Conservation (phyloP, 2,113 vertebrate genomes). For the Silurus meridionalis region DNA sequence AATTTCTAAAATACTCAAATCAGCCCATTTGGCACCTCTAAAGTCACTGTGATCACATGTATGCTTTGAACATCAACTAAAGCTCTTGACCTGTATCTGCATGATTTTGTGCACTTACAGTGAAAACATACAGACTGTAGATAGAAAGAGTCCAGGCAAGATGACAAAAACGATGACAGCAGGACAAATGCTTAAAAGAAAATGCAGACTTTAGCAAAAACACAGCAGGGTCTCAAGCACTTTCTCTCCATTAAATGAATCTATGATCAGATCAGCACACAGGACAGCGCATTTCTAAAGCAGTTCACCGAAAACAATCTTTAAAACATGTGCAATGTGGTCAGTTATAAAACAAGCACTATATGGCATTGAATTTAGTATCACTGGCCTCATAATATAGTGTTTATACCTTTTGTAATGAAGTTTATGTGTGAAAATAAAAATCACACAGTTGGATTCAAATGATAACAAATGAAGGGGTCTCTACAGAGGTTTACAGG, state of each 20-base stretch:
- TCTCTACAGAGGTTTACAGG: constrained; percentile 28
- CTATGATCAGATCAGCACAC: constrained; percentile 22
- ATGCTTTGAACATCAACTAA: neutral
- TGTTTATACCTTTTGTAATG: neutral
- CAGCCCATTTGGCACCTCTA: neutral
- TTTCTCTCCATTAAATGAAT: constrained; percentile 37
- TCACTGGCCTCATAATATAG: neutral
- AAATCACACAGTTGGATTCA: constrained; percentile 1
- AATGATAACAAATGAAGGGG: constrained; percentile 6
- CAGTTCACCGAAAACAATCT: constrained; percentile 1
- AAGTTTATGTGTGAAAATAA: constrained; percentile 5
- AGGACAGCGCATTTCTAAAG: constrained; percentile 8
- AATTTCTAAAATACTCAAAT: neutral
- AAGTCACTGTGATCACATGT: neutral
- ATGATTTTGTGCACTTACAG: neutral
- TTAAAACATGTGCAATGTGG: constrained; percentile 28
- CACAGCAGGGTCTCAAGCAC: constrained; percentile 26
- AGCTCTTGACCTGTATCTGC: neutral
- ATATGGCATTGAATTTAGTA: neutral
- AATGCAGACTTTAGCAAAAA: constrained; percentile 34
- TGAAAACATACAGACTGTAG: neutral
- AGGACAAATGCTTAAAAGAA: constrained; percentile 41
- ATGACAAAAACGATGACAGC: constrained; percentile 40
- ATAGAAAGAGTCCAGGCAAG: constrained; percentile 4
- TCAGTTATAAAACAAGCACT: constrained; percentile 23